Percentiles rank a stretch among this genome's conserved stretches.
phyloP scores from a whole-genome alignment of 2,797 vertebrate genomes.

The Enteromius unitaeniatus region DNA sequence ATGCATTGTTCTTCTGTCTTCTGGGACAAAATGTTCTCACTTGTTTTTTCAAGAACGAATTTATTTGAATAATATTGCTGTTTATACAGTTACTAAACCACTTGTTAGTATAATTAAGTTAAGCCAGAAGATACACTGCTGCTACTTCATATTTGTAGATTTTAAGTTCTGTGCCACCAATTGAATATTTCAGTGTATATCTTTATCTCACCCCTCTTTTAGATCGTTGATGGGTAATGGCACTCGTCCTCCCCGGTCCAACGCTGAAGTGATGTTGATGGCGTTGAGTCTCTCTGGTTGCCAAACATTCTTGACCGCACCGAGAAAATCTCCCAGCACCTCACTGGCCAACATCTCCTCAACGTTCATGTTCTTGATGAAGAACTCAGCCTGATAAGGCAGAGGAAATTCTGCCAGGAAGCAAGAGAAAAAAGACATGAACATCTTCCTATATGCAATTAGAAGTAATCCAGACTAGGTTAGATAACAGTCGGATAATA shows the following conservation, averaged over 20 bases:
- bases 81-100: neutral
- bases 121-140: neutral
- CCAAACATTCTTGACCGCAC: conserved; percentile 98
- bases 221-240: conserved; percentile 97
- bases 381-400: conserved; percentile 96
- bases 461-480: neutral
- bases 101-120: neutral
- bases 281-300: conserved; percentile 96
- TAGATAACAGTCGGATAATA: conserved; percentile 9
- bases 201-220: conserved; percentile 93
- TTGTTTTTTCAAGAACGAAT: neutral
- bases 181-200: conserved; percentile 66
- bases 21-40: neutral
- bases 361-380: conserved; percentile 98
- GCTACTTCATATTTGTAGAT: neutral
- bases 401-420: conserved; percentile 87
- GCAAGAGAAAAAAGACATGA: conserved; percentile 16
- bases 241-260: conserved; percentile 94
- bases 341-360: conserved; percentile 99
- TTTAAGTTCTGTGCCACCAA: neutral
- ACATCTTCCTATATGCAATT: neutral
- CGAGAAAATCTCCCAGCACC: conserved; percentile 96
- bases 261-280: conserved; percentile 96
- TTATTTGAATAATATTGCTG: neutral
- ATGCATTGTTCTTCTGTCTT: neutral